Evolutionary conservation across 2,113 vertebrate species (phyloP).

Genomic region (Pyxicephalus adspersus): DNA sequence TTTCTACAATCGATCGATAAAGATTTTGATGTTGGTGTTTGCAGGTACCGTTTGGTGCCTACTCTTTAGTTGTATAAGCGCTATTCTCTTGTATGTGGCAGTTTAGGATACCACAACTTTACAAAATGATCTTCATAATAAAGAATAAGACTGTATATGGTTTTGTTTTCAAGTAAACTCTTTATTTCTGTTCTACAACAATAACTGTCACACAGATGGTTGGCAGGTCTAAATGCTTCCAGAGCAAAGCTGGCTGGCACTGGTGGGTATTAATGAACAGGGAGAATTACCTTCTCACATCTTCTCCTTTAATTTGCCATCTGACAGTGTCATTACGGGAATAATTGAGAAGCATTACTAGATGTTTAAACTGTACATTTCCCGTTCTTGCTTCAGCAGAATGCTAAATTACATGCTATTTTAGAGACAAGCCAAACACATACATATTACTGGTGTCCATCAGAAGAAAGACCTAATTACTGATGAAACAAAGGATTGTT

Average conservation of each 20-base stretch:
- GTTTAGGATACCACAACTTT: no score
- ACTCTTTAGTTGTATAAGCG: no score
- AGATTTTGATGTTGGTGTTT: no score
- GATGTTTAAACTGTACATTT: constrained; percentile 63
- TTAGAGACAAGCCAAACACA: constrained; percentile 61
- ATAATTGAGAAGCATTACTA: constrained; percentile 62
- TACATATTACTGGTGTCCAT: constrained; percentile 64
- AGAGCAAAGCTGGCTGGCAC: constrained; percentile 62
- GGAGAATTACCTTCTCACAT: constrained; percentile 63
- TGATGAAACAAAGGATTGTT: constrained; percentile 62
- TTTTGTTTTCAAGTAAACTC: constrained; percentile 33
- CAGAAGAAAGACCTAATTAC: constrained; percentile 71
- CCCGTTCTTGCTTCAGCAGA: constrained; percentile 63
- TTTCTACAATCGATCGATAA: no score
- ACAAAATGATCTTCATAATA: no score
- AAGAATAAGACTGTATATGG: not conserved
- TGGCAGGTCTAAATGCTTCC: constrained; percentile 63
- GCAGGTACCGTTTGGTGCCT: no score
- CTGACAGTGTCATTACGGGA: constrained; percentile 65
- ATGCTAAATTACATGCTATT: constrained; percentile 69
- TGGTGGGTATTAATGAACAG: constrained; percentile 67
- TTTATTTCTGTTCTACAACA: constrained; percentile 59
- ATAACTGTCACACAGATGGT: constrained; percentile 66
- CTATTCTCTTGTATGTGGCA: no score
- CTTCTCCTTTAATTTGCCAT: constrained; percentile 66